These are phyloP conservation scores for Parnassius smintheus DNA, from an alignment of 2,888 invertebrate species.

Conservation along the genomic window DNA sequence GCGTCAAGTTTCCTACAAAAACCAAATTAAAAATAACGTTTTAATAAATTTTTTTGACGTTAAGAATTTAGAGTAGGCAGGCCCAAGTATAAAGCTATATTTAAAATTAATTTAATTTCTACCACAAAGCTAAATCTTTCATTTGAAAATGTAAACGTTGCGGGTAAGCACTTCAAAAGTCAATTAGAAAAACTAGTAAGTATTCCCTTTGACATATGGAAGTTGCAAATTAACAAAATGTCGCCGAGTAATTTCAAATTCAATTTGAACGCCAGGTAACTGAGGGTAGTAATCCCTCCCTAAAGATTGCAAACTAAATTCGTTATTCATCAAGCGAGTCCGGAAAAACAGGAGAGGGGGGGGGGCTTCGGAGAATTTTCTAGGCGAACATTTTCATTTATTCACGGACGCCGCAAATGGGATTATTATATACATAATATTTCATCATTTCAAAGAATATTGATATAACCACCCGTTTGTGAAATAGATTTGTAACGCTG, in stretches of 20 bases:
- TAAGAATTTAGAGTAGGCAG: no score
- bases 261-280: constrained; percentile 3
- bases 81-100: no score
- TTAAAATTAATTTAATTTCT: no score
- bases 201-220: no score
- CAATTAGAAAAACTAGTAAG: no score
- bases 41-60: no score
- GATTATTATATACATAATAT: constrained; percentile 11
- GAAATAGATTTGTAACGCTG: no score
- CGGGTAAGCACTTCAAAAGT: no score
- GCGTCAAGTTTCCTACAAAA: no score
- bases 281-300: background rate
- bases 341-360: background rate
- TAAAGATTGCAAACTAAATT: constrained; percentile 9
- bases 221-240: background rate
- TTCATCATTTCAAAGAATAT: constrained; percentile 4
- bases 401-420: constrained; percentile 1
- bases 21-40: no score
- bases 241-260: background rate
- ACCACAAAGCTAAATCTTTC: no score
- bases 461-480: background rate
- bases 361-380: background rate
- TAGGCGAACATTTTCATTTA: constrained; percentile 4
- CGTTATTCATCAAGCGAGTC: background rate
- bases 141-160: no score